Evolutionary conservation across 2,797 vertebrate genomes (phyloP).

Genomic region (Hephaestus fuliginosus): DNA sequence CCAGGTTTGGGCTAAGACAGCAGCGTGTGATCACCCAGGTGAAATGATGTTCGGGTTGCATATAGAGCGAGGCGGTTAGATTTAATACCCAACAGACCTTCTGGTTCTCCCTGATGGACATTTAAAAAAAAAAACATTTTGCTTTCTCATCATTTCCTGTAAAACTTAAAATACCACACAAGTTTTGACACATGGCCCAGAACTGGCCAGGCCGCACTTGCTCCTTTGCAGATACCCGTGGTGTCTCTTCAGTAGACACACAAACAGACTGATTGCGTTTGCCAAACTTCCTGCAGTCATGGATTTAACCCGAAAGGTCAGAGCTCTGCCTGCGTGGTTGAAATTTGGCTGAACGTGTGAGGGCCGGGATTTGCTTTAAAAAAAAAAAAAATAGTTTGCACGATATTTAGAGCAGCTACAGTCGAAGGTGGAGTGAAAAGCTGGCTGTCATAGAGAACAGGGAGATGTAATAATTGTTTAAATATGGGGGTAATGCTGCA

Average conservation of each 20-base stretch:
- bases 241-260: not conserved
- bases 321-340: not conserved
- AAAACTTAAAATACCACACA: not conserved
- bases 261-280: slow-evolving; percentile 8
- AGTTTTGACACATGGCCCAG: not conserved
- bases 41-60: not conserved
- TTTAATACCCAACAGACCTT: not conserved
- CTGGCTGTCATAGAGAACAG: not conserved
- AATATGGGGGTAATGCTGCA: not conserved
- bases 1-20: too few species aligned
- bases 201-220: not conserved
- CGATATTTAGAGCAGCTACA: too few species aligned
- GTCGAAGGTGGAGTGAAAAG: not conserved
- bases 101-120: not conserved
- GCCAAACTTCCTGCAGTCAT: not conserved
- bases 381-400: not conserved
- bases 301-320: slow-evolving; percentile 20
- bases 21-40: not conserved
- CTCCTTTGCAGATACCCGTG: not conserved
- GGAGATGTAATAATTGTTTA: not conserved
- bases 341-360: not conserved
- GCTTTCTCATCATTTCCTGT: slow-evolving; percentile 14
- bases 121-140: not conserved
- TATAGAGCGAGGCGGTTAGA: not conserved
- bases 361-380: not conserved